Evolutionary conservation across 2,888 invertebrate genomes (phyloP).

Genomic region (Callosobruchus maculatus): DNA sequence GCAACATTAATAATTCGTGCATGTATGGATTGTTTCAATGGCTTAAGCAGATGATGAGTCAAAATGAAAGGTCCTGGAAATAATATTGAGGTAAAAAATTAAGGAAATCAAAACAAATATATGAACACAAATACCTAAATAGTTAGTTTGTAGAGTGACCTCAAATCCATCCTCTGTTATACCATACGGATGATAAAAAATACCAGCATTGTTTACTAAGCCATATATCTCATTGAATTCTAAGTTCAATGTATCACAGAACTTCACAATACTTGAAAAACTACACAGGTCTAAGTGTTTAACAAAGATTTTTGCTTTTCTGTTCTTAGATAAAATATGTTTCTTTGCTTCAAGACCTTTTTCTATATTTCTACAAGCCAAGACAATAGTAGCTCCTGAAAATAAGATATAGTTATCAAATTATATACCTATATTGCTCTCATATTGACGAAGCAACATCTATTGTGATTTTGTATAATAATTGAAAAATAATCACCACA

Average conservation of each 20-base stretch:
- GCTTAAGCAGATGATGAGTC: constrained; percentile 49
- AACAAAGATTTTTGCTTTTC: constrained; percentile 35
- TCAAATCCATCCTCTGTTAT: constrained; percentile 54
- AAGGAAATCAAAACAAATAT: background rate
- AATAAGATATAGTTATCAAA: background rate
- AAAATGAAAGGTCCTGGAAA: constrained; percentile 47
- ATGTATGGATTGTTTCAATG: constrained; percentile 43
- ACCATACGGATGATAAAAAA: constrained; percentile 52
- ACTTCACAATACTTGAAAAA: constrained; percentile 42
- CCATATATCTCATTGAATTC: constrained; percentile 46
- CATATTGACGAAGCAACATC: too few species aligned
- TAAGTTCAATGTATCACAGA: constrained; percentile 38
- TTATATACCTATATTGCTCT: too few species aligned
- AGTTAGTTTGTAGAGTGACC: constrained; percentile 55
- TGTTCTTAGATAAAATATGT: constrained; percentile 42
- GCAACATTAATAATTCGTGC: constrained; percentile 51
- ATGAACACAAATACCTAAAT: constrained; percentile 47
- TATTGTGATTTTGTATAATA: too few species aligned
- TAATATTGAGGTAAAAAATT: background rate
- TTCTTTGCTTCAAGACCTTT: constrained; percentile 48
- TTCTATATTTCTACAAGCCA: constrained; percentile 54
- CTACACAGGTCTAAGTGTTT: constrained; percentile 45
- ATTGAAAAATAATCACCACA: too few species aligned
- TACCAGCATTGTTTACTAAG: constrained; percentile 55
- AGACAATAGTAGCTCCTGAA: constrained; percentile 51